phyloP scores from a whole-genome alignment of 2,888 invertebrate species.

The Nephrotoma appendiculata region DNA sequence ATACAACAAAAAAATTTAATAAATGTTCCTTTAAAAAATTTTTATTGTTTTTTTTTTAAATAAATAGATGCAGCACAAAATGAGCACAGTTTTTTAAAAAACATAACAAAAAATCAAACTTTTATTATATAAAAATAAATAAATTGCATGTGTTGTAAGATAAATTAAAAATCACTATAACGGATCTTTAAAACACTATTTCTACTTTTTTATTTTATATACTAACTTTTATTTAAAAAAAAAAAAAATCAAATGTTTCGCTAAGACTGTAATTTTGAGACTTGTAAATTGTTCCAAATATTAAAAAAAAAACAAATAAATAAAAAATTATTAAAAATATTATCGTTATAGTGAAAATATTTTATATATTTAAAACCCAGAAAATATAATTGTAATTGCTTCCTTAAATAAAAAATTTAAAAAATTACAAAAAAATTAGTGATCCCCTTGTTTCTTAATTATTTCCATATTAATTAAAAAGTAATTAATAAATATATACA shows the following conservation, averaged over 20 bases:
- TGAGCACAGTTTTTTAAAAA: not conserved
- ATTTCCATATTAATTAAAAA: not conserved
- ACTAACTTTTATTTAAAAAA: not conserved
- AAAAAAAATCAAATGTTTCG: not conserved
- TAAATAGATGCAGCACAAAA: not conserved
- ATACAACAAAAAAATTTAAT: not conserved
- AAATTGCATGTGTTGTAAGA: not conserved
- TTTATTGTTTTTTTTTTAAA: not conserved
- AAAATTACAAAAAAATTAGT: not conserved
- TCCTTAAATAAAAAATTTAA: not conserved
- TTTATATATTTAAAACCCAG: not conserved
- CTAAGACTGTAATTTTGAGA: conserved; percentile 3
- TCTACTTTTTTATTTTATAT: not conserved
- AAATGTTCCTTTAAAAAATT: not conserved
- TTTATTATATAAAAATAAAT: not conserved
- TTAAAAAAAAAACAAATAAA: not conserved
- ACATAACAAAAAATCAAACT: not conserved
- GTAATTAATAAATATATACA: conserved; percentile 1
- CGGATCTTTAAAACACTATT: not conserved
- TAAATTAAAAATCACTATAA: not conserved
- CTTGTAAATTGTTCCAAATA: conserved; percentile 4
- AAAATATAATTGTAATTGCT: not conserved
- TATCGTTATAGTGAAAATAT: not conserved
- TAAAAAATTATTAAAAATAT: not conserved
- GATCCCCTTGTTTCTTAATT: not conserved